Conservation (phyloP, 1,140 invertebrate genomes). For the Sycophila sp. region DNA sequence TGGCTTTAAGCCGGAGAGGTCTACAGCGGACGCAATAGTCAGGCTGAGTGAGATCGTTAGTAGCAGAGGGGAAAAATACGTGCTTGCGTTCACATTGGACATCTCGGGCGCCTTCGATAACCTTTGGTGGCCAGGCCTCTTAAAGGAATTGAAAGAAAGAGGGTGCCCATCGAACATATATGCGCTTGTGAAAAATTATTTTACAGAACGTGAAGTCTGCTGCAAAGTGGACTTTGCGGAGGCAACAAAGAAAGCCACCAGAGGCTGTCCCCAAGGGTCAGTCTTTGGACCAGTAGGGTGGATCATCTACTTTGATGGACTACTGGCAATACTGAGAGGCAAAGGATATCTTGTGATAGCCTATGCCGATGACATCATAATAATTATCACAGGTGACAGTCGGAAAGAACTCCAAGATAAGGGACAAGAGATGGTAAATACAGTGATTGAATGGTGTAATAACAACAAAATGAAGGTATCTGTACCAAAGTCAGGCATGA, state of each 20-base stretch:
- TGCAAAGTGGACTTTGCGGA: conserved; percentile 28
- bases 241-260: conserved; percentile 43
- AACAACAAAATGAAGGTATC: neutral
- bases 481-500: neutral
- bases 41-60: too few species aligned
- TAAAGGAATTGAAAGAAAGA: conserved; percentile 23
- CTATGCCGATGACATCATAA: neutral
- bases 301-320: conserved; percentile 57
- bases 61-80: too few species aligned
- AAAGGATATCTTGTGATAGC: neutral
- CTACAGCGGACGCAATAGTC: too few species aligned
- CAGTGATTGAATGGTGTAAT: neutral
- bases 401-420: conserved; percentile 19
- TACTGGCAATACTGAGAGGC: conserved; percentile 45
- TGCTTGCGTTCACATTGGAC: too few species aligned
- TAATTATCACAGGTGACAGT: conserved; percentile 31
- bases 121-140: conserved; percentile 44
- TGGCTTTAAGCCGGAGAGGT: too few species aligned
- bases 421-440: neutral
- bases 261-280: conserved; percentile 58
- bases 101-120: too few species aligned
- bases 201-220: neutral
- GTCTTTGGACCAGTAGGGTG: conserved; percentile 56
- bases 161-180: conserved; percentile 7
- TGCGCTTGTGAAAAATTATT: neutral